Evolutionary conservation across 2,888 invertebrate species (phyloP), one percentile per base, ranked within the genome.

Genomic region (Thymelicus sylvestris): DNA sequence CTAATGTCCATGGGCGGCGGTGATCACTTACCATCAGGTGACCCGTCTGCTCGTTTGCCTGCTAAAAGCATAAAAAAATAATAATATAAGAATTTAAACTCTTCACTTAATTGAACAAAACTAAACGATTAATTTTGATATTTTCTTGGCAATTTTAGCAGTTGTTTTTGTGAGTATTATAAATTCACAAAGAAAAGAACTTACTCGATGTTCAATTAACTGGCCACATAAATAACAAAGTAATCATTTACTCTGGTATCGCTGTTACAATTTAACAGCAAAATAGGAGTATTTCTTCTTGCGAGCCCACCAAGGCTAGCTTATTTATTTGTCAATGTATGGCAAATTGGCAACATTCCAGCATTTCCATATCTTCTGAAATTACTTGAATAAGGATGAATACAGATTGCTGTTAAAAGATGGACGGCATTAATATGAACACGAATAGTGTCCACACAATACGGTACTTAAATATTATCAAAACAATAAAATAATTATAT

Each of bases 281-380:
- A 72, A 75, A 74, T 75, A 75, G 72, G 73, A 74, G 72, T 65
- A 65, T 73, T 69, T 31, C 31, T 74, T 64, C 8, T 62, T 73
- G 66, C 73, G 76, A 75, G 74, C 72, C 75, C 74, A 75, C 71
- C 77, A 80, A 78, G 78, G 80, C 76, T 67, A 81, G 77, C 79
- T 80, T 81, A 72, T 73, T 83, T 65, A 39, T 52, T 81, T 81
- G 82, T 81, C 81, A 81, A 82, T 79, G 80, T 78, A 19, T 19
- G 19, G 19, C 3, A 80, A 19, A 19, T 19, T 86, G 86, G 86
- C 84, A 85, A 71, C 73, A 78, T 75, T 84, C 86, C 86, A 86
- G 80, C 77, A 79, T 79, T 80, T 78, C 78, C 82, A 82, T 82
- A 82, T 82, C 71, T 74, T 50, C 60, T 47, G 55, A 55, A 66